Percentiles rank a stretch among this genome's conserved stretches.
phyloP scores from a whole-genome alignment of 2,113 vertebrate species.

The Clarias batrachus region DNA sequence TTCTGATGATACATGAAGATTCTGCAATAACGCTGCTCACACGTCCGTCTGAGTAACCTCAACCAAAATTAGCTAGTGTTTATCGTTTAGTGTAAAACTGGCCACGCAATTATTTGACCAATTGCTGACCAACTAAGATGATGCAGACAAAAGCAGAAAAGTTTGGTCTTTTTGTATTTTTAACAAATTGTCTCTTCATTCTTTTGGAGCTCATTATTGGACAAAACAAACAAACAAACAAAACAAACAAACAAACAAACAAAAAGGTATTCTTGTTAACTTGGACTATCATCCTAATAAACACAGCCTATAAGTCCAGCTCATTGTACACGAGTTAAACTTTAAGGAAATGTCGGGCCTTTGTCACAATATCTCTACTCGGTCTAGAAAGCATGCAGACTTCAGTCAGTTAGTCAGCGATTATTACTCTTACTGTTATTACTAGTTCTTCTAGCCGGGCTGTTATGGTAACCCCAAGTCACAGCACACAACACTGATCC shows the following conservation, averaged over 20 bases:
- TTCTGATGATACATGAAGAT: neutral
- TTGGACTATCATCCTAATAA: constrained; percentile 40
- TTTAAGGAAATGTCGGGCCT: constrained; percentile 58
- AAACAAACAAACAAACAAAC: neutral
- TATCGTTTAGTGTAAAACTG: neutral
- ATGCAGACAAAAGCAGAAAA: neutral
- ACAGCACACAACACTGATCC: constrained; percentile 70
- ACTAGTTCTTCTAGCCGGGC: constrained; percentile 72
- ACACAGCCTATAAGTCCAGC: constrained; percentile 48
- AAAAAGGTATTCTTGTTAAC: constrained; percentile 31
- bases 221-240: constrained; percentile 21
- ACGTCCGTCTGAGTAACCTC: neutral
- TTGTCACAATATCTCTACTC: constrained; percentile 71
- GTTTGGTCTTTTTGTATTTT: neutral
- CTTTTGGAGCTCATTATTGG: constrained; percentile 11
- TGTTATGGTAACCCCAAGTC: constrained; percentile 78
- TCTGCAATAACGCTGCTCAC: neutral
- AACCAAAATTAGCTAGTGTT: neutral
- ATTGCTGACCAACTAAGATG: neutral
- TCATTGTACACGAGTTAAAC: constrained; percentile 58
- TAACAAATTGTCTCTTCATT: neutral
- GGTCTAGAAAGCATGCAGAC: constrained; percentile 70
- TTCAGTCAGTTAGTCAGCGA: constrained; percentile 80
- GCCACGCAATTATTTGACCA: neutral
- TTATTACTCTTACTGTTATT: constrained; percentile 80